Conservation (phyloP, 2,797 vertebrate species). For the Prunella strophiata region DNA sequence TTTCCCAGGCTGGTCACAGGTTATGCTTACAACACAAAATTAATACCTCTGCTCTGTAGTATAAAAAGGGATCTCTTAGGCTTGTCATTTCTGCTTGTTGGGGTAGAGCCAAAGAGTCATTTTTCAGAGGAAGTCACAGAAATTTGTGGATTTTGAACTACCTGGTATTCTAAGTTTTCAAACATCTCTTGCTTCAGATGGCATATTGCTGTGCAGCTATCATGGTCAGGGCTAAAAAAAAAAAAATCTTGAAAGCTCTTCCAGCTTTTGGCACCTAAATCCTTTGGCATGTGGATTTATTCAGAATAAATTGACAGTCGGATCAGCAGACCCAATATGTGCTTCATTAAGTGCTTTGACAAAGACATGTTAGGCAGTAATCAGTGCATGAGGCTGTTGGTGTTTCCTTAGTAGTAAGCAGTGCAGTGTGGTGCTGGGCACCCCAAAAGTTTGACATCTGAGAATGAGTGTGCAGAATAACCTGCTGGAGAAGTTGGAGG, state of each 20-base stretch:
- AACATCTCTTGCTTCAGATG: constrained; percentile 9
- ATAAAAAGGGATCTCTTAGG: background rate
- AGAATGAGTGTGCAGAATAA: background rate
- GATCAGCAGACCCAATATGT: constrained; percentile 67
- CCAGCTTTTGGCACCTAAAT: constrained; percentile 66
- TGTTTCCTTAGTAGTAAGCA: background rate
- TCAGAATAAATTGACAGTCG: constrained; percentile 68
- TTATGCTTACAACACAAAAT: constrained; percentile 23
- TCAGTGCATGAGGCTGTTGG: background rate
- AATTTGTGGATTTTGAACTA: constrained; percentile 2
- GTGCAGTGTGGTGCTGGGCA: background rate
- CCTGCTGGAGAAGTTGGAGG: background rate
- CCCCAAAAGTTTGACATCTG: background rate
- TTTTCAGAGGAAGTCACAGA: background rate
- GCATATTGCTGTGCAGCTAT: constrained; percentile 36
- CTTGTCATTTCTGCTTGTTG: background rate
- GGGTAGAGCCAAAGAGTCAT: background rate
- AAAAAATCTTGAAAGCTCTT: constrained; percentile 37
- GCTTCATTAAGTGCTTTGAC: constrained; percentile 66
- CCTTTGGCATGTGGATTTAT: constrained; percentile 56
- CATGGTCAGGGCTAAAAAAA: constrained; percentile 36
- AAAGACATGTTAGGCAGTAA: constrained; percentile 28
- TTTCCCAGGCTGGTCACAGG: constrained; percentile 1
- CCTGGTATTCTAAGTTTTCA: constrained; percentile 24
- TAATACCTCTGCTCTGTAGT: background rate